Base-by-base conservation (phyloP, 2,113 vertebrate species). In the Psettodes erumei region DNA sequence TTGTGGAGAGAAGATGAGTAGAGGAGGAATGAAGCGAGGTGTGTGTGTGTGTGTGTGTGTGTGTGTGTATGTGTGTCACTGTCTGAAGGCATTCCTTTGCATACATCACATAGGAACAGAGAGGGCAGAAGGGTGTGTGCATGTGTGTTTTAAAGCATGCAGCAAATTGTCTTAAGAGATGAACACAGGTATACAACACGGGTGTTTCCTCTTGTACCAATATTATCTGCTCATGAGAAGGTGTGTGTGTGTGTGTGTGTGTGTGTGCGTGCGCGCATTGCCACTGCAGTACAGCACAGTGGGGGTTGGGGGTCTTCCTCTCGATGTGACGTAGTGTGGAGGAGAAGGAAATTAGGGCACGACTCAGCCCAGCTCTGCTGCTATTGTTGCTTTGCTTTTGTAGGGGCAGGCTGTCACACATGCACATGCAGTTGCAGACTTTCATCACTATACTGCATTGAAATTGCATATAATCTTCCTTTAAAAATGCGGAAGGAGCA, bases 281-380 rank as follows among this genome's bases (percentile, higher is more conserved):
- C 60, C 55, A 47, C 85, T 58, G 77, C 61, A 74, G 55, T 50
- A 58, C 58, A 75, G 47, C 71, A 37, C 50, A 59, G 61, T 86
- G 87, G 87, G 89, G 87, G 87, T 84, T 84, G 87, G 87, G 86
- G 86, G 75, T 88, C 73, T 85, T 85, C 70, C 62, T 87, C 65
- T 28, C 9, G 74, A 63, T 67, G 75, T 86, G 75, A 88, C 63
- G 75, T 81, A 80, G 77, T 1, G 38, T 70, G 79, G 30, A 83
- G 75, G 54, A 83, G 86, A 75, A 65, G 54, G 76, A 86, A 89
- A 92, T 83, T 89, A 84, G 90, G 85, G 77, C 89, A 90, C 28
- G 56, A 82, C 77, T 80, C 50, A 79, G 76, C 71, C 15, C 37
- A 53, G 81, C 74, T 42, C 59, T 71, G 61, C 32, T 74, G 64